Evolutionary conservation across 2,797 vertebrate genomes (phyloP), one percentile per base, ranked within the genome.

Genomic region (Platyrinchus mystaceus): DNA sequence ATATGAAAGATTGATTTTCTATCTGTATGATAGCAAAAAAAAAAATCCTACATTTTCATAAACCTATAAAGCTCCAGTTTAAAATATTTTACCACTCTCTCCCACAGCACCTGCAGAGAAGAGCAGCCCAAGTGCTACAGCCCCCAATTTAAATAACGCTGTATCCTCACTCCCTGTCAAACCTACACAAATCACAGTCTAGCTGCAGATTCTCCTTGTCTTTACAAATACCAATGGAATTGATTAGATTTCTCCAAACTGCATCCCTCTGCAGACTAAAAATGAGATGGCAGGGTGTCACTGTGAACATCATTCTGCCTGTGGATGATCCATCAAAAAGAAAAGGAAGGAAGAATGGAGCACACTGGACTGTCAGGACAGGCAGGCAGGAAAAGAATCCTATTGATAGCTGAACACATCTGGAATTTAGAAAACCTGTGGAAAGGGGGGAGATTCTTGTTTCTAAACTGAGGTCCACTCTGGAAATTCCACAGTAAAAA

Each of bases 81-180:
- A 46, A 90, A 94, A 75, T 69, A 74, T 88, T 88, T 91, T 64
- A 46, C 26, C 27, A 49, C 14, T 71, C 41, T 74, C 41, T 78
- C 59, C 68, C 37, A 70, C 11, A 46, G 59, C 43, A 69, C 28
- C 74, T 69, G 56, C 37, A 91, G 39, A 75, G 52, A 41, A 71
- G 50, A 79, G 68, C 0, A 0, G 18, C 34, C 49, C 49, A 74
- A 68, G 63, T 18, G 10, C 41, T 53, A 46, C 28, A 46, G 46
- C 8, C 34, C 23, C 27, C 1, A 1, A 36, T 52, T 56, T 63
- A 87, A 84, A 82, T 49, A 49, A 47, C 7, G 8, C 14, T 56
- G 37, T 32, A 15, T 2, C 24, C 49, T 77, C 24, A 46, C 12
- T 84, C 30, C 76, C 34, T 56, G 66, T 69, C 53, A 80, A 80